Evolutionary conservation across 2,797 vertebrate species (phyloP).

Genomic region (Antennarius maculatus): DNA sequence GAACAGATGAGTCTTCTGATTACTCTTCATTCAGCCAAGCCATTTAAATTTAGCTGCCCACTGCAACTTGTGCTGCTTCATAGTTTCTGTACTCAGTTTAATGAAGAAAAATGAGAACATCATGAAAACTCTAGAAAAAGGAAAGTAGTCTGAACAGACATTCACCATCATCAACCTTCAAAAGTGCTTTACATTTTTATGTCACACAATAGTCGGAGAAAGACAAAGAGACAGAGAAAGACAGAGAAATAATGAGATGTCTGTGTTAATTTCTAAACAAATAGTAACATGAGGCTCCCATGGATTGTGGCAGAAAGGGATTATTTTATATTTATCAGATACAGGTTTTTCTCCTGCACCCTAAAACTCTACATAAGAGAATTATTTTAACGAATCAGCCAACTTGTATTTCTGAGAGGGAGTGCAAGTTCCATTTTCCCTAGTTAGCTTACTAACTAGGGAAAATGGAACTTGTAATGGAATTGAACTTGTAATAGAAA

Average conservation of each 20-base stretch:
- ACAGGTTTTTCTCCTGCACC: too few relatives aligned
- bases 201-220: background rate
- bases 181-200: conserved; percentile 19
- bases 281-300: conserved; percentile 6
- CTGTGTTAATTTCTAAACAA: conserved; percentile 4
- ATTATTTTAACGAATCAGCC: too few relatives aligned
- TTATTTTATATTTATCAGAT: too few relatives aligned
- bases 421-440: too few relatives aligned
- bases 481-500: too few relatives aligned
- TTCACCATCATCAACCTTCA: background rate
- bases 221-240: background rate
- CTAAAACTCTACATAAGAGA: too few relatives aligned
- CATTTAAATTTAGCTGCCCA: conserved; percentile 21
- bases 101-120: conserved; percentile 21
- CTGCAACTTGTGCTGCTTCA: conserved; percentile 13
- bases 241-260: background rate
- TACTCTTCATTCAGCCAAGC: conserved; percentile 38
- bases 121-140: background rate
- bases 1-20: conserved; percentile 40
- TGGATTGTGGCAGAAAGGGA: too few relatives aligned
- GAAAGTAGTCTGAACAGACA: background rate
- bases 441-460: too few relatives aligned
- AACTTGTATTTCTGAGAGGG: too few relatives aligned
- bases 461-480: too few relatives aligned
- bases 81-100: background rate